Conservation (phyloP, 2,113 vertebrate species). For the Malurus melanocephalus region DNA sequence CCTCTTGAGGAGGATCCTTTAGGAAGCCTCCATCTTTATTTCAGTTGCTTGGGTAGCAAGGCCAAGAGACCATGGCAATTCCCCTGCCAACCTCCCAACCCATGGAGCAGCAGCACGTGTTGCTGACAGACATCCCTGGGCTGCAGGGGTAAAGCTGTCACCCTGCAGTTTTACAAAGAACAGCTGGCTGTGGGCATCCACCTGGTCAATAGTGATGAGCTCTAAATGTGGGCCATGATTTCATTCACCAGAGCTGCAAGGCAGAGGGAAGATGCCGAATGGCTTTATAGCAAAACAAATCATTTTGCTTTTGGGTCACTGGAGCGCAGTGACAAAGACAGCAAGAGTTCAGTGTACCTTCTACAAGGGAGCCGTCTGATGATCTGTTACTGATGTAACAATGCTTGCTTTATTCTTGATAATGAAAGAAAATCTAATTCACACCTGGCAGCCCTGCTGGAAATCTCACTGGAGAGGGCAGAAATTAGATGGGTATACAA, state of each 20-base stretch:
- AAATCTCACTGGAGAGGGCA: neutral
- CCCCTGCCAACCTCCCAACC: neutral
- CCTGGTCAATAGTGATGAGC: neutral
- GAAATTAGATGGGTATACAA: neutral
- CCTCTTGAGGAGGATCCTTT: neutral
- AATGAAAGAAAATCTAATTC: neutral
- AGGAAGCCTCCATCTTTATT: neutral
- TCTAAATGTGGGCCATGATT: neutral
- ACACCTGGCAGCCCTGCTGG: neutral
- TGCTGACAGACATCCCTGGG: fast-evolving
- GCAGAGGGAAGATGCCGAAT: neutral
- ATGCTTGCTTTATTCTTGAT: neutral
- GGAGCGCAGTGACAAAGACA: neutral
- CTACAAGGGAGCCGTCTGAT: neutral
- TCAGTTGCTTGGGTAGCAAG: fast-evolving
- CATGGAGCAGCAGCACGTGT: neutral
- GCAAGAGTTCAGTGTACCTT: neutral
- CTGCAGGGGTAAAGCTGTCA: neutral
- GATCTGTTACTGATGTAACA: neutral
- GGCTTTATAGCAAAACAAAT: neutral
- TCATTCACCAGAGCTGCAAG: neutral
- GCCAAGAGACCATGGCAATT: neutral
- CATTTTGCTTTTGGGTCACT: neutral
- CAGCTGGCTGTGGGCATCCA: neutral
- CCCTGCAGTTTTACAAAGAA: neutral